Conservation (phyloP, 2,113 vertebrate genomes). For the Entelurus aequoreus region DNA sequence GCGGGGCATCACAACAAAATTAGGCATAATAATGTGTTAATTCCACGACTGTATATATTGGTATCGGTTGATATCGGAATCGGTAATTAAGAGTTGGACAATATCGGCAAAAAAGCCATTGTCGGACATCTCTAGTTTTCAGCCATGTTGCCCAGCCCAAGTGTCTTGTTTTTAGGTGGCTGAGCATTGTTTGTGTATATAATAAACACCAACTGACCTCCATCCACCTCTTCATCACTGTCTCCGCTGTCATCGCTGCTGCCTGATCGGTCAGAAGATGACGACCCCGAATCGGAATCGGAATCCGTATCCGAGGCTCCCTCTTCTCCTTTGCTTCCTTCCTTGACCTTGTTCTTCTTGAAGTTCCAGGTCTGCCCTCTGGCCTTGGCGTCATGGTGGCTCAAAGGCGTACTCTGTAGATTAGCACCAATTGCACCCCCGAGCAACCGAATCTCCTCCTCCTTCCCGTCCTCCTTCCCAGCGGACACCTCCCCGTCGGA, state of each 20-base stretch:
- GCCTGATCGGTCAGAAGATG: conserved; percentile 75
- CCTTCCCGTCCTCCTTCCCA: conserved; percentile 39
- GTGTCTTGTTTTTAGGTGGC: neutral
- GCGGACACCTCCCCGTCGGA: conserved; percentile 50
- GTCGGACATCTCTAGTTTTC: too few species aligned
- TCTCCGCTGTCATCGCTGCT: conserved; percentile 84
- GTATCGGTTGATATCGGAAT: too few species aligned
- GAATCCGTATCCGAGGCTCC: conserved; percentile 70
- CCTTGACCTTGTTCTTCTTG: conserved; percentile 53
- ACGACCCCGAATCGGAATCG: conserved; percentile 82
- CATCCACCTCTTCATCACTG: conserved; percentile 73
- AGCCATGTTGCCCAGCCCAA: too few species aligned
- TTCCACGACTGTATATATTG: too few species aligned
- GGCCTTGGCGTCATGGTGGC: conserved; percentile 45
- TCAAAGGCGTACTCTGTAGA: conserved; percentile 48
- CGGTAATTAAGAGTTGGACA: too few species aligned
- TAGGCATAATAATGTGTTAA: too few species aligned
- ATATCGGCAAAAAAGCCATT: too few species aligned
- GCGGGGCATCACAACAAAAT: too few species aligned
- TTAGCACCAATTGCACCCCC: conserved; percentile 28
- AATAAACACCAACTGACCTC: conserved; percentile 41
- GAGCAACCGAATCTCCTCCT: conserved; percentile 37
- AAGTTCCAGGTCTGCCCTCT: conserved; percentile 48
- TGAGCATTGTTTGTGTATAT: neutral
- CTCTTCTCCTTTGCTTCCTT: conserved; percentile 28